These are phyloP conservation scores for Pteromalus puparum DNA, from an alignment of 1,140 invertebrate genomes.

Conservation along the genomic window DNA sequence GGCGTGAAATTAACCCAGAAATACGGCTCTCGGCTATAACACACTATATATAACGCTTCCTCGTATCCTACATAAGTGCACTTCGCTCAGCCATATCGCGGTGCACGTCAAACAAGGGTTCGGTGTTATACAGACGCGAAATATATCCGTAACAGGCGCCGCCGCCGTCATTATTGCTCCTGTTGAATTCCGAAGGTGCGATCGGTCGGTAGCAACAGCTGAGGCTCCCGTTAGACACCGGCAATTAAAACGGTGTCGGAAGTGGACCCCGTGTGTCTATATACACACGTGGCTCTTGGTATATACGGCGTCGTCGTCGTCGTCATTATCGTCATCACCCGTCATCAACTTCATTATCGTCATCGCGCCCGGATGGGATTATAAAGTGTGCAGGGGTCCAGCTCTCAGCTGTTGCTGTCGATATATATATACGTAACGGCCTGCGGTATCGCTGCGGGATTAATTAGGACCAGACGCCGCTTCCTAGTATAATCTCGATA, in stretches of 20 bases:
- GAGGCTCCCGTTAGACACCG: conserved; percentile 66
- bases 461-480: not conserved
- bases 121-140: no score
- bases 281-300: not conserved
- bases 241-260: conserved; percentile 75
- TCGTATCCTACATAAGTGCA: not conserved
- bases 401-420: not conserved
- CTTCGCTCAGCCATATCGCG: no score
- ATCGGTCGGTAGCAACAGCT: conserved; percentile 34
- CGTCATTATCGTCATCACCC: conserved; percentile 53
- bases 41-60: not conserved
- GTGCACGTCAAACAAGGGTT: no score
- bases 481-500: not conserved
- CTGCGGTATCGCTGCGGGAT: not conserved
- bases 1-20: not conserved
- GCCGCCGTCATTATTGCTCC: not conserved
- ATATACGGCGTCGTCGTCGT: conserved; percentile 36
- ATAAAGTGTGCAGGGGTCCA: not conserved
- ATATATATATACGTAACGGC: not conserved
- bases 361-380: conserved; percentile 28
- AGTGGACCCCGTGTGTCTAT: conserved; percentile 50
- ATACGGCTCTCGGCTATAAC: not conserved
- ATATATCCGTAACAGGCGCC: not conserved
- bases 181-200: conserved; percentile 18
- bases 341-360: conserved; percentile 58